Conservation (phyloP, 2,797 vertebrate genomes). For the Psittacula derbiana region DNA sequence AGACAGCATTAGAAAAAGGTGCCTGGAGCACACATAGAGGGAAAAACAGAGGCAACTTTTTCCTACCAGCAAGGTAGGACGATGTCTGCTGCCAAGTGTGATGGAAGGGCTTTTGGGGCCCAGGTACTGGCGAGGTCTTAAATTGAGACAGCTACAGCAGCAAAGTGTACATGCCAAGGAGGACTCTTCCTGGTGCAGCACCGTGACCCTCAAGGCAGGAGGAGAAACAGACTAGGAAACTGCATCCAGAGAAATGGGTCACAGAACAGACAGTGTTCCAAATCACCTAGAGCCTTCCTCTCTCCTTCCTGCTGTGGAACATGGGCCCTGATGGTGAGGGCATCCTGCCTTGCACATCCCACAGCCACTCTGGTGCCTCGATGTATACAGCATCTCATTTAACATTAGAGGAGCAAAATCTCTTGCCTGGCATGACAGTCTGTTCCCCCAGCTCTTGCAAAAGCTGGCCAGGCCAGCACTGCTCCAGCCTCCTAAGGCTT, state of each 20-base stretch:
- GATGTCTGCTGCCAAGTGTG: background rate
- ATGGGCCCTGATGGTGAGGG: fast-evolving
- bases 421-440: fast-evolving
- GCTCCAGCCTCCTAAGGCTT: background rate
- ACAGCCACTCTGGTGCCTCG: background rate
- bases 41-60: background rate
- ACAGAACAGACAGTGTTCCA: background rate
- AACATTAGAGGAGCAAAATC: background rate
- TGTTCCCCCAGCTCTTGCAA: background rate
- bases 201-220: background rate
- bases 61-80: background rate
- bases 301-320: background rate
- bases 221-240: background rate
- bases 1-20: background rate
- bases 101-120: background rate
- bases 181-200: background rate
- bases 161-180: background rate
- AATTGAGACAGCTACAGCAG: background rate
- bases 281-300: background rate
- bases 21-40: background rate
- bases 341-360: background rate
- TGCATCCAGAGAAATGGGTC: background rate
- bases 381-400: fast-evolving
- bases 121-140: background rate
- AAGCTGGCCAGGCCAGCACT: background rate